Percentiles rank a stretch among this genome's conserved stretches.
Evolutionary conservation across 1,140 invertebrate species (phyloP).

Genomic region (Heliothis subflexa): DNA sequence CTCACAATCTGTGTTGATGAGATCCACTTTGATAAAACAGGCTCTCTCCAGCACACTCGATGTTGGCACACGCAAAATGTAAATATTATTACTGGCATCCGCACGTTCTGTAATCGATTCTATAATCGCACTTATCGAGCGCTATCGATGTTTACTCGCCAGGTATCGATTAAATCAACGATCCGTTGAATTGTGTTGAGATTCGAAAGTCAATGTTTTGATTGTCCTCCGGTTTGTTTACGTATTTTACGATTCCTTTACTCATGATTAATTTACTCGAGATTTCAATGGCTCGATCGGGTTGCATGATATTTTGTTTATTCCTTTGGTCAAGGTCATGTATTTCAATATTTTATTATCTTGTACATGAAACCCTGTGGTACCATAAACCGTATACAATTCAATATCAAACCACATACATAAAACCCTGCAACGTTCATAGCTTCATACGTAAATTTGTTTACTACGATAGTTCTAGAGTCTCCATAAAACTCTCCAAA

Average conservation of each 20-base stretch:
- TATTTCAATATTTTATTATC: background rate
- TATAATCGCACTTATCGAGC: constrained; percentile 35
- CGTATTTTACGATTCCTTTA: background rate
- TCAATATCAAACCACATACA: constrained; percentile 19
- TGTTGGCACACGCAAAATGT: constrained; percentile 23
- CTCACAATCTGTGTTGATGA: background rate
- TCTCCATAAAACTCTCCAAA: constrained; percentile 13
- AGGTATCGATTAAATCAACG: constrained; percentile 19
- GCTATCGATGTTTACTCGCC: constrained; percentile 39
- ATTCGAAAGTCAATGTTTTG: constrained; percentile 7
- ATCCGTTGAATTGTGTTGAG: background rate
- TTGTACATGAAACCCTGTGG: background rate
- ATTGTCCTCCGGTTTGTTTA: background rate
- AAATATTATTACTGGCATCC: constrained; percentile 44
- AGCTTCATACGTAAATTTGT: constrained; percentile 28
- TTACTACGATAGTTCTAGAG: constrained; percentile 22
- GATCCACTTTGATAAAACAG: constrained; percentile 19
- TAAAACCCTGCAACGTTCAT: constrained; percentile 19
- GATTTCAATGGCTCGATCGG: too few relatives aligned
- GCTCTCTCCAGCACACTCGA: constrained; percentile 12
- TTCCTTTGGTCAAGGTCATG: background rate
- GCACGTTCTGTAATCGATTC: constrained; percentile 38
- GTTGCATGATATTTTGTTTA: background rate
- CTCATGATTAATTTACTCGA: background rate
- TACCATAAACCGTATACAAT: constrained; percentile 3